Evolutionary conservation across 2,888 invertebrate genomes (phyloP).

Genomic region (Rhagophthalmus giganteus): DNA sequence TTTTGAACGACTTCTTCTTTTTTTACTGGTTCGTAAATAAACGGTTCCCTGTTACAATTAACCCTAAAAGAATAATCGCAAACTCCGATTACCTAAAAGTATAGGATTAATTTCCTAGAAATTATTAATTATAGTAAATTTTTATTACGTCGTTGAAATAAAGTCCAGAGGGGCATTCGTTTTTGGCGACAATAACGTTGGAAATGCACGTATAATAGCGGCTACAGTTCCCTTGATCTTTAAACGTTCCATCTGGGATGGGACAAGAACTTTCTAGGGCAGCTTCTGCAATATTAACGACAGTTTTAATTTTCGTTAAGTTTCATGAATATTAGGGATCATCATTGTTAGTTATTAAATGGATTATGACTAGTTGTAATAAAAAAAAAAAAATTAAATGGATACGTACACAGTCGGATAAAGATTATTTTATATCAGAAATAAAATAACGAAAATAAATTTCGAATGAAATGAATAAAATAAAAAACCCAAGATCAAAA

Average conservation of each 20-base stretch:
- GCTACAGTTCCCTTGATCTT: slow-evolving; percentile 64
- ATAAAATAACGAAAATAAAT: no score
- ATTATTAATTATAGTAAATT: neutral
- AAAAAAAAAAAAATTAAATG: no score
- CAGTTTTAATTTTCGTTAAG: no score
- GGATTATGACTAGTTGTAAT: no score
- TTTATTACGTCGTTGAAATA: slow-evolving; percentile 46
- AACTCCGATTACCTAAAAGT: slow-evolving; percentile 62
- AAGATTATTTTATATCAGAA: no score
- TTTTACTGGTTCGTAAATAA: slow-evolving; percentile 7
- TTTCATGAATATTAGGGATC: no score
- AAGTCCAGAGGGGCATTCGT: slow-evolving; percentile 65
- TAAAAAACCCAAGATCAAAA: no score
- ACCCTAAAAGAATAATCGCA: slow-evolving; percentile 67
- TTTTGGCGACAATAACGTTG: slow-evolving; percentile 55
- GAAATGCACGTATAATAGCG: slow-evolving; percentile 67
- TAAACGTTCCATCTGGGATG: slow-evolving; percentile 63
- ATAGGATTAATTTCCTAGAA: no score
- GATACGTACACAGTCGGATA: no score
- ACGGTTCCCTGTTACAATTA: slow-evolving; percentile 49
- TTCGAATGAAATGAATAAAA: no score
- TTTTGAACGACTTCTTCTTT: slow-evolving; percentile 30
- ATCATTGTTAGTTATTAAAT: no score
- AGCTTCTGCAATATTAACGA: neutral
- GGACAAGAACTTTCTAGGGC: slow-evolving; percentile 52